phyloP scores from a whole-genome alignment of 2,888 invertebrate species.

The Eupithecia insigniata region DNA sequence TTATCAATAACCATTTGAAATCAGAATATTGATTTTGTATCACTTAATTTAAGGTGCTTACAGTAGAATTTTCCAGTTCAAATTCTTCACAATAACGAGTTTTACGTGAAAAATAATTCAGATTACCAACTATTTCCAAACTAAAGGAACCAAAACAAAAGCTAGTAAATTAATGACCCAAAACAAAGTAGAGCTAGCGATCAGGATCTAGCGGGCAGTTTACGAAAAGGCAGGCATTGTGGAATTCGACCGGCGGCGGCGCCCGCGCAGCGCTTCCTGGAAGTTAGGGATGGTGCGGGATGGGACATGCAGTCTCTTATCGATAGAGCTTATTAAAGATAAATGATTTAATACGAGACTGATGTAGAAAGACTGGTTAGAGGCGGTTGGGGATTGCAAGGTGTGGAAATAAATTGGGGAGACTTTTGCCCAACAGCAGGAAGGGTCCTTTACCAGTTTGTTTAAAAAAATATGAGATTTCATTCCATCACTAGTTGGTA shows the following conservation, averaged over 20 bases:
- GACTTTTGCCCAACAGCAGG: no score
- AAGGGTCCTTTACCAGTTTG: background rate
- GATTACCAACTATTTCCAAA: background rate
- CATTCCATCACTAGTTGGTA: background rate
- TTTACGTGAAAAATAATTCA: background rate
- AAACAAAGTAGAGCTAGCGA: slow-evolving; percentile 33
- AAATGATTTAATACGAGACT: background rate
- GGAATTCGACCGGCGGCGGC: slow-evolving; percentile 79
- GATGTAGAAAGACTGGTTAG: background rate
- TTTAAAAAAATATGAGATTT: background rate
- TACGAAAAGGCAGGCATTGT: slow-evolving; percentile 71
- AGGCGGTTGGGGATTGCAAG: background rate
- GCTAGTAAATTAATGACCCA: slow-evolving; percentile 30
- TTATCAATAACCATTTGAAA: slow-evolving; percentile 15
- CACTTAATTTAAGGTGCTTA: background rate
- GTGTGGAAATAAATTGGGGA: background rate
- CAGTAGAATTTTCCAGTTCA: background rate
- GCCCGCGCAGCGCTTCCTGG: slow-evolving; percentile 74
- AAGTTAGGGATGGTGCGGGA: slow-evolving; percentile 74
- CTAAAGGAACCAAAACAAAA: background rate
- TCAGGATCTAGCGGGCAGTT: slow-evolving; percentile 35
- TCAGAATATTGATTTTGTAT: background rate
- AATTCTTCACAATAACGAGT: background rate
- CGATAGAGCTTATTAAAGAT: background rate
- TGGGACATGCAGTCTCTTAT: slow-evolving; percentile 40